Conservation (phyloP, 2,113 vertebrate genomes). For the Syngnathus scovelli region DNA sequence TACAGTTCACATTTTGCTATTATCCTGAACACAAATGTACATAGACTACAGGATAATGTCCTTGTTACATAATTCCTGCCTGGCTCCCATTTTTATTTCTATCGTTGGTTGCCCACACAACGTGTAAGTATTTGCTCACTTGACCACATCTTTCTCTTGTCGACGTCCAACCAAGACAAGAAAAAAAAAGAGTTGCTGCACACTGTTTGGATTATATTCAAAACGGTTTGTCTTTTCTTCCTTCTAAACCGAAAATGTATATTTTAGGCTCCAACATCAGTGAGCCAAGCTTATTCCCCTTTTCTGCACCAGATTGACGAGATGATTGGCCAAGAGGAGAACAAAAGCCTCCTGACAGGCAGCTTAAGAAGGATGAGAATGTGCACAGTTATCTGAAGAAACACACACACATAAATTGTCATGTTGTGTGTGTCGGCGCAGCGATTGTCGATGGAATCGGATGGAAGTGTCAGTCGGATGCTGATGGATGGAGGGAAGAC, state of each 20-base stretch:
- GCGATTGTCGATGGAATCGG: constrained; percentile 60
- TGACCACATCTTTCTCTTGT: not conserved
- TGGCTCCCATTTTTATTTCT: not conserved
- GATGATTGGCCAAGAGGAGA: constrained; percentile 42
- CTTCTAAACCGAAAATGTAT: not conserved
- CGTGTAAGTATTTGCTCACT: not conserved
- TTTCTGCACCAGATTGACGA: constrained; percentile 45
- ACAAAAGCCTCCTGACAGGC: constrained; percentile 46
- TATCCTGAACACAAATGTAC: no score
- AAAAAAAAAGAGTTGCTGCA: constrained; percentile 18
- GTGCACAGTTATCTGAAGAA: not conserved
- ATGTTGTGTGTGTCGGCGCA: constrained; percentile 40
- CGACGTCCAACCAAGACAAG: not conserved
- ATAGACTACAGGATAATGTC: no score
- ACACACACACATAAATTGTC: constrained; percentile 18
- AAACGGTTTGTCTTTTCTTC: constrained; percentile 16
- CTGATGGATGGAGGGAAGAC: constrained; percentile 55
- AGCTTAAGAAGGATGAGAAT: constrained; percentile 27
- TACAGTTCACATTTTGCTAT: not conserved
- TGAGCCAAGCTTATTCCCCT: constrained; percentile 33
- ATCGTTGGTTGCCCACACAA: not conserved
- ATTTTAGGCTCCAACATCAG: constrained; percentile 34
- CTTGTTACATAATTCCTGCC: not conserved
- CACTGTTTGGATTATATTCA: constrained; percentile 1
- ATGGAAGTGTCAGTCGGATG: constrained; percentile 61